phyloP scores from a whole-genome alignment of 2,888 invertebrate species.

The Lepeophtheirus nordmannii region DNA sequence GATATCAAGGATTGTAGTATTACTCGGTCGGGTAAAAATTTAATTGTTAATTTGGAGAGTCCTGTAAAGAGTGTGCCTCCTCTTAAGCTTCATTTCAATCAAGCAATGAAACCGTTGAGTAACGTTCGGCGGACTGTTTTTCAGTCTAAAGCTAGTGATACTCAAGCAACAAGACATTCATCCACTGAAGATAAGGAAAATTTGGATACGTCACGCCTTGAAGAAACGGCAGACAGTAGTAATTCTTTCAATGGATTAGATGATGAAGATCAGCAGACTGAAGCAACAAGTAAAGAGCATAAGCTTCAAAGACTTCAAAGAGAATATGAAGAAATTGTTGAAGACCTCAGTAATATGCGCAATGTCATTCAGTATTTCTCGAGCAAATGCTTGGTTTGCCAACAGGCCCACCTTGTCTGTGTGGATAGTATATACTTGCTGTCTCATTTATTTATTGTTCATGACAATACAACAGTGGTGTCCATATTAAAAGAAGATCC shows the following conservation, averaged over 20 bases:
- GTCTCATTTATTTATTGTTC: conserved; percentile 15
- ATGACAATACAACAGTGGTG: neutral
- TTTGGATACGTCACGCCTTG: no score
- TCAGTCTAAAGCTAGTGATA: neutral
- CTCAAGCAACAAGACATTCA: neutral
- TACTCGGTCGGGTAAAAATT: conserved; percentile 10
- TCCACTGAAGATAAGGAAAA: neutral
- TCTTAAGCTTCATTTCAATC: neutral
- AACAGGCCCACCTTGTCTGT: conserved; percentile 15
- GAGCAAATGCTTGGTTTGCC: conserved; percentile 8
- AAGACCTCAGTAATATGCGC: neutral
- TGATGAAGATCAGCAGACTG: neutral
- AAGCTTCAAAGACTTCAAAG: neutral
- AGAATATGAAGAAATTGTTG: conserved; percentile 14
- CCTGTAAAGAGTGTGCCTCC: neutral
- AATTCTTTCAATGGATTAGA: neutral
- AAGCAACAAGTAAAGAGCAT: neutral
- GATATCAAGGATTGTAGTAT: conserved; percentile 7
- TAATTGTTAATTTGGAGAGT: conserved; percentile 6
- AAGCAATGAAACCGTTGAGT: neutral
- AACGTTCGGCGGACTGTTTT: neutral
- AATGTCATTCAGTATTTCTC: conserved; percentile 3
- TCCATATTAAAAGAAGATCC: conserved; percentile 10
- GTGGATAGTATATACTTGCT: conserved; percentile 19
- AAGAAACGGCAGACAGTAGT: neutral